Percentiles rank a stretch among this genome's conserved stretches.
Conservation (phyloP, 2,888 invertebrate species). For the Diogma glabrata region DNA sequence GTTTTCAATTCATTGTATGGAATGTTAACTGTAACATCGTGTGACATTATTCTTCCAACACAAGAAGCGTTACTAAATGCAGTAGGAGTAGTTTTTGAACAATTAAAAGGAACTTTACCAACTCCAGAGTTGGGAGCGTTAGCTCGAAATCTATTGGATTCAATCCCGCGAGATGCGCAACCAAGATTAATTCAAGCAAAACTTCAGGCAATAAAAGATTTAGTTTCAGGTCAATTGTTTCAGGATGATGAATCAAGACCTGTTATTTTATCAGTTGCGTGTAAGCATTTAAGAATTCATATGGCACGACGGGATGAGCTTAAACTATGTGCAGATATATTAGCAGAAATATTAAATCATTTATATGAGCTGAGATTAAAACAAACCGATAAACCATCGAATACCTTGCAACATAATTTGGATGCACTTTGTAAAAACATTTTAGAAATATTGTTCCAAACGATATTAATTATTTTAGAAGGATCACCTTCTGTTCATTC, state of each 20-base stretch:
- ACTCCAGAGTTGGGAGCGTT: slow-evolving; percentile 68
- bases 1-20: slow-evolving; percentile 69
- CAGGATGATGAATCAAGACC: slow-evolving; percentile 71
- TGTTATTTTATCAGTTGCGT: slow-evolving; percentile 69
- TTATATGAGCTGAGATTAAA: slow-evolving; percentile 40
- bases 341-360: slow-evolving; percentile 66
- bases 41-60: slow-evolving; percentile 64
- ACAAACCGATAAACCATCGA: slow-evolving; percentile 39
- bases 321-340: slow-evolving; percentile 70
- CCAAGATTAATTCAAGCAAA: slow-evolving; percentile 68
- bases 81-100: slow-evolving; percentile 73
- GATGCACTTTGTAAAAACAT: slow-evolving; percentile 71
- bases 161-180: slow-evolving; percentile 42
- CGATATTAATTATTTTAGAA: slow-evolving; percentile 69
- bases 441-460: slow-evolving; percentile 74
- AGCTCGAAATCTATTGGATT: slow-evolving; percentile 66
- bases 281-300: slow-evolving; percentile 75
- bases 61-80: slow-evolving; percentile 72
- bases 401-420: slow-evolving; percentile 57
- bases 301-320: slow-evolving; percentile 71
- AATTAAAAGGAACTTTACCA: slow-evolving; percentile 61
- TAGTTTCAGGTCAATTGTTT: slow-evolving; percentile 62
- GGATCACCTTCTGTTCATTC: slow-evolving; percentile 56
- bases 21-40: slow-evolving; percentile 57
- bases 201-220: slow-evolving; percentile 68